These are phyloP conservation scores for Syngnathus scovelli DNA, from an alignment of 2,113 vertebrate genomes.

Conservation along the genomic window DNA sequence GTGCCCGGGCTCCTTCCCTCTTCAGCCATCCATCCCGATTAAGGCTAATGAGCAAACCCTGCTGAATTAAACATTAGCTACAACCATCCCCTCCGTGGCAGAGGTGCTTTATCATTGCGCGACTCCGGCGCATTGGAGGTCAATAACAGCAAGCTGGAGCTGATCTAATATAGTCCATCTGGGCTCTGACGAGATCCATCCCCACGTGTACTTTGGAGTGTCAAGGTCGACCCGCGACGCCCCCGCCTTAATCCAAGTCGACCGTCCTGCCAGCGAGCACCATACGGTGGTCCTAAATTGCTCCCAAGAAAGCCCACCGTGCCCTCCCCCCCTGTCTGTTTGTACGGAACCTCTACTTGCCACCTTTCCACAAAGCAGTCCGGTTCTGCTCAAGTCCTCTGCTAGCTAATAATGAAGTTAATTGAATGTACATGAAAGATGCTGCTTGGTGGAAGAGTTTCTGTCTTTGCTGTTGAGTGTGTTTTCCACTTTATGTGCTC, in stretches of 20 bases:
- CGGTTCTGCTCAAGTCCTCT: too few relatives aligned
- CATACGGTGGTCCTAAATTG: constrained; percentile 55
- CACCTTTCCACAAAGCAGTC: constrained; percentile 9
- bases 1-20: constrained; percentile 37
- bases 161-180: constrained; percentile 63
- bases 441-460: not conserved
- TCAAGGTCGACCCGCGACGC: constrained; percentile 37
- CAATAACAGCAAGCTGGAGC: constrained; percentile 53
- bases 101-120: constrained; percentile 60
- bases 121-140: constrained; percentile 57
- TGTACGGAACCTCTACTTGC: constrained; percentile 27
- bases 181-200: constrained; percentile 57
- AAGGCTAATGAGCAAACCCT: constrained; percentile 55
- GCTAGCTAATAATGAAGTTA: not conserved
- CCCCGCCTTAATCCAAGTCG: constrained; percentile 50
- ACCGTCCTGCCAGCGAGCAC: constrained; percentile 41
- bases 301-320: constrained; percentile 32
- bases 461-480: constrained; percentile 19
- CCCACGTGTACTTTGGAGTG: constrained; percentile 36
- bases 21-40: constrained; percentile 51
- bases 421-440: not conserved
- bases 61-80: constrained; percentile 65
- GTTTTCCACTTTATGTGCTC: not conserved
- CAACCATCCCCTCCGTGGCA: constrained; percentile 24
- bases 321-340: constrained; percentile 8